phyloP scores from a whole-genome alignment of 2,113 vertebrate genomes.

The Syrrhaptes paradoxus region DNA sequence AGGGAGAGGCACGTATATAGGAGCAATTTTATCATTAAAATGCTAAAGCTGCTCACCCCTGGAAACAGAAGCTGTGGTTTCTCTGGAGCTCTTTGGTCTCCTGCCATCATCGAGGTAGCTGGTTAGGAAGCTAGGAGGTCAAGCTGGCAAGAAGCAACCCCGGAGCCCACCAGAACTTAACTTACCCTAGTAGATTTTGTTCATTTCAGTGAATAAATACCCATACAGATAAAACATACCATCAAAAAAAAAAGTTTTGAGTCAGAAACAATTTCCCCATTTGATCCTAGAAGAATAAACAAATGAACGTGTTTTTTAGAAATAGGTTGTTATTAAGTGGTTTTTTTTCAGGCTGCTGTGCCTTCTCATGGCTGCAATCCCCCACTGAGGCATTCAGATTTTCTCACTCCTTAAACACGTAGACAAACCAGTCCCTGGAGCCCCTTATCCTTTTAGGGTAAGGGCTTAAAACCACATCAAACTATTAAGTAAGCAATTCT shows the following conservation, averaged over 20 bases:
- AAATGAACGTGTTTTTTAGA: background rate
- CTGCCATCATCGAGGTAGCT: background rate
- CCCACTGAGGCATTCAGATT: background rate
- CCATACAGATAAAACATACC: background rate
- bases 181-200: background rate
- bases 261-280: background rate
- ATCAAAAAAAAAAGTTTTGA: background rate
- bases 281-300: background rate
- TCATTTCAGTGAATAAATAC: background rate
- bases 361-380: background rate
- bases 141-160: background rate
- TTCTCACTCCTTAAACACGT: conserved; percentile 38
- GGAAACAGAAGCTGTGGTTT: background rate
- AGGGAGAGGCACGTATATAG: background rate
- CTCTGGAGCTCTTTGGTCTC: background rate
- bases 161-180: background rate
- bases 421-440: conserved; percentile 2
- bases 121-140: background rate
- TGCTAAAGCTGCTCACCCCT: background rate
- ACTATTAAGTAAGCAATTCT: background rate
- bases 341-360: background rate
- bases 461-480: conserved; percentile 38
- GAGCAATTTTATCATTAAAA: background rate
- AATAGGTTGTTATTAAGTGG: conserved; percentile 14
- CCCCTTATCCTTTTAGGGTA: background rate